A percentile compares a stretch with the other conserved stretches of the same genome.
These are phyloP conservation scores for Cottus gobio DNA, from an alignment of 2,113 vertebrate species.

Conservation along the genomic window DNA sequence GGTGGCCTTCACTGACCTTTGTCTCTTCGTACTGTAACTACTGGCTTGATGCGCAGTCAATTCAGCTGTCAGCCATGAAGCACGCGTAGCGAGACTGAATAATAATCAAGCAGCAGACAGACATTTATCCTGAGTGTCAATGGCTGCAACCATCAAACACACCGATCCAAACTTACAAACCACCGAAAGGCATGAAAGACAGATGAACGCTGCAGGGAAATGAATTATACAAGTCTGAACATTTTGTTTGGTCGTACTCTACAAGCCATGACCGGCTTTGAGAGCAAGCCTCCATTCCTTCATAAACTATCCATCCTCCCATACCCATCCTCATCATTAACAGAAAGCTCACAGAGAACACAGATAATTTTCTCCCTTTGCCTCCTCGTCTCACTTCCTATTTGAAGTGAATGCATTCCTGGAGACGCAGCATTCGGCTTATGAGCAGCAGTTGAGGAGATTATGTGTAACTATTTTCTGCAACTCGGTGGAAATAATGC, in stretches of 20 bases:
- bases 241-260: slow-evolving; percentile 21
- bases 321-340: slow-evolving; percentile 17
- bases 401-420: slow-evolving; percentile 26
- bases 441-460: slow-evolving; percentile 11
- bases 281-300: slow-evolving; percentile 34
- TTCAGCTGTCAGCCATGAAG: slow-evolving; percentile 33
- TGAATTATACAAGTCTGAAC: slow-evolving; percentile 36
- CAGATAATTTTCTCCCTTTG: slow-evolving; percentile 11
- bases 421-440: not conserved
- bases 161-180: slow-evolving; percentile 35
- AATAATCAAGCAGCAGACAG: slow-evolving; percentile 22
- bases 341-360: slow-evolving; percentile 20
- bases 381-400: not conserved
- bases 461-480: slow-evolving; percentile 10
- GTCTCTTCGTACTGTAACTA: slow-evolving; percentile 6
- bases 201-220: slow-evolving; percentile 35
- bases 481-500: slow-evolving; percentile 38
- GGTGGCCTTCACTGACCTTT: slow-evolving; percentile 26
- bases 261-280: slow-evolving; percentile 39
- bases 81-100: slow-evolving; percentile 7
- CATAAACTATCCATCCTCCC: not conserved
- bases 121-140: slow-evolving; percentile 18
- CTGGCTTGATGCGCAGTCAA: not conserved
- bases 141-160: slow-evolving; percentile 41
- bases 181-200: slow-evolving; percentile 19